Evolutionary conservation across 2,888 invertebrate genomes (phyloP).

Genomic region (Oscheius sp.): DNA sequence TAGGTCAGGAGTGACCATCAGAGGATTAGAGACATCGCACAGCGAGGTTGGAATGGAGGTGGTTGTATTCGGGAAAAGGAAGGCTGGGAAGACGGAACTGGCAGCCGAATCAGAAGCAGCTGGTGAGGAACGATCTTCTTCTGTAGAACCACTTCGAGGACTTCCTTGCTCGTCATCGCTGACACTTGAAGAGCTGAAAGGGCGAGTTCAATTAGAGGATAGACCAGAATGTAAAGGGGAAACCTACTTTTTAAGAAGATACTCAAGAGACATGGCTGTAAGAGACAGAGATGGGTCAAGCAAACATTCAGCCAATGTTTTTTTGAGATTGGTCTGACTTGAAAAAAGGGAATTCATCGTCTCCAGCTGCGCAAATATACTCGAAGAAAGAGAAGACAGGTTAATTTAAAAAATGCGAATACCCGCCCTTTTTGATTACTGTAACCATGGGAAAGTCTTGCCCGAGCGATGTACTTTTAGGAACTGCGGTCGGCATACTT

Average conservation of each 20-base stretch:
- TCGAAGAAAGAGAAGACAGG: background rate
- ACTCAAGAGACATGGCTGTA: background rate
- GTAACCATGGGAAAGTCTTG: background rate
- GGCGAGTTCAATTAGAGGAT: background rate
- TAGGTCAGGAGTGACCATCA: conserved; percentile 4
- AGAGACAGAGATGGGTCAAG: too few relatives aligned
- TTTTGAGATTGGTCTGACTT: too few relatives aligned
- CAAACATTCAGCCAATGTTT: too few relatives aligned
- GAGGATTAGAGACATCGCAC: conserved; percentile 9
- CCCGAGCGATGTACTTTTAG: background rate
- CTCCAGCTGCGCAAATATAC: background rate
- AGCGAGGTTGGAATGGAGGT: conserved; percentile 17
- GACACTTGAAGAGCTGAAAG: conserved; percentile 32
- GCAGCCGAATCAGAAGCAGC: conserved; percentile 14
- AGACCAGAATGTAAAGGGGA: background rate
- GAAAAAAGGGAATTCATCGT: too few relatives aligned
- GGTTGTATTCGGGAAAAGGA: conserved; percentile 30
- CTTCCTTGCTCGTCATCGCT: conserved; percentile 38
- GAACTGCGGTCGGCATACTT: background rate
- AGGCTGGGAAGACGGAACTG: conserved; percentile 29
- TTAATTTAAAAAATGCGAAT: background rate
- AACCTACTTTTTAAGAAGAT: background rate
- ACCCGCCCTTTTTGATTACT: too few relatives aligned
- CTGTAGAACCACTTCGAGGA: conserved; percentile 35
- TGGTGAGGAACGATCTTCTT: conserved; percentile 37